Evolutionary conservation across 2,797 vertebrate genomes (phyloP).

Genomic region (Lophius americanus): DNA sequence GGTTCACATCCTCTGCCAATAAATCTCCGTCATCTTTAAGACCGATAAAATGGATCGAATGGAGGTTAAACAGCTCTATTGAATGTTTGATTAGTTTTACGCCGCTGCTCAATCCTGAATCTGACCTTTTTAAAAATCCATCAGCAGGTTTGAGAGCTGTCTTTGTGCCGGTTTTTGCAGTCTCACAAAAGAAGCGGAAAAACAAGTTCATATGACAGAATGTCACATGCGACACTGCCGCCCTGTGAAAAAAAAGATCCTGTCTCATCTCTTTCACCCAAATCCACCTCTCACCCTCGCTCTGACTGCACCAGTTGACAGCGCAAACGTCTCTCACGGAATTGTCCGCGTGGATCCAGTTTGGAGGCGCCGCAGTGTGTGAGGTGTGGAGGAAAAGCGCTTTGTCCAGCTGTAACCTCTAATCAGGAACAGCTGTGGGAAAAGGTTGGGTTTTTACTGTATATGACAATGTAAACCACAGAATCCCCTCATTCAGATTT

Average conservation of each 20-base stretch:
- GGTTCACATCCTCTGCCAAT: constrained; percentile 2
- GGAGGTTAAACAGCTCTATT: constrained; percentile 56
- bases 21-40: constrained; percentile 44
- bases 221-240: constrained; percentile 56
- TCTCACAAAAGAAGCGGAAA: constrained; percentile 27
- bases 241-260: constrained; percentile 22
- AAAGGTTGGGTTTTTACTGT: constrained; percentile 72
- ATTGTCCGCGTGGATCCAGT: constrained; percentile 71
- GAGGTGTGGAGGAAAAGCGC: constrained; percentile 47
- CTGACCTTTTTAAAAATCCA: constrained; percentile 50
- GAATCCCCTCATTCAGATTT: constrained; percentile 31
- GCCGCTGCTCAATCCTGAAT: constrained; percentile 44
- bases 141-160: constrained; percentile 47
- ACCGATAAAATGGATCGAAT: constrained; percentile 42
- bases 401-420: constrained; percentile 64
- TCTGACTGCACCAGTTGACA: constrained; percentile 66
- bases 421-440: constrained; percentile 62
- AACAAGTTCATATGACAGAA: constrained; percentile 65
- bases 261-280: constrained; percentile 36
- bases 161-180: constrained; percentile 37
- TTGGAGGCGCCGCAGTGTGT: constrained; percentile 41
- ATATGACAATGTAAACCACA: constrained; percentile 52
- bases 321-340: constrained; percentile 64
- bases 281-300: constrained; percentile 33
- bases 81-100: constrained; percentile 59